These are phyloP conservation scores for Cephonodes hylas DNA, from an alignment of 2,888 invertebrate genomes.

Conservation along the genomic window DNA sequence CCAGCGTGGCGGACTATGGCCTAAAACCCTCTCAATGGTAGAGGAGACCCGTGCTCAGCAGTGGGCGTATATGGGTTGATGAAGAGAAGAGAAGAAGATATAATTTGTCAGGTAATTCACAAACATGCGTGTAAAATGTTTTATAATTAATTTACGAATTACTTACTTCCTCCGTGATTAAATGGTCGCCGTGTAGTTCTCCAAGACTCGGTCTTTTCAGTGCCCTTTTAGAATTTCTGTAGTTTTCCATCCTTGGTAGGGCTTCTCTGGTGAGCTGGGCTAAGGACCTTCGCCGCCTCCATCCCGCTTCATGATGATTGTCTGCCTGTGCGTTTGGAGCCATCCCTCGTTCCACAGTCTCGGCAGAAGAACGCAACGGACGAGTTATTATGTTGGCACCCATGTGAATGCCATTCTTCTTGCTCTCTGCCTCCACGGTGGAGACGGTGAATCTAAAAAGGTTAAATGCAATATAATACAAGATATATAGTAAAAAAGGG, in stretches of 20 bases:
- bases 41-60: too few relatives aligned
- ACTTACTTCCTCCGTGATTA: conserved; percentile 69
- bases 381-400: conserved; percentile 70
- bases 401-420: conserved; percentile 73
- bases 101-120: too few relatives aligned
- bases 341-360: conserved; percentile 53
- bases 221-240: conserved; percentile 88
- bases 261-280: conserved; percentile 89
- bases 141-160: not conserved
- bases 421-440: conserved; percentile 60
- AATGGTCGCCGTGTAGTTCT: conserved; percentile 87
- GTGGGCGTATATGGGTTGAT: too few relatives aligned
- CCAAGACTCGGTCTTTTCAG: conserved; percentile 91
- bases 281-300: conserved; percentile 79
- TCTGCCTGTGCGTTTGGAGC: conserved; percentile 47
- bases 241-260: conserved; percentile 90
- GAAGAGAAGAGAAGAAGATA: too few relatives aligned
- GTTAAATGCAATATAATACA: not conserved
- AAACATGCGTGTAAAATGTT: too few relatives aligned
- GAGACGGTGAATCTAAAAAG: conserved; percentile 64
- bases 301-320: conserved; percentile 73
- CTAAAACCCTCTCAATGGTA: too few relatives aligned
- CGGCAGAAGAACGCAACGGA: conserved; percentile 62
- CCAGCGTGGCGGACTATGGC: too few relatives aligned
- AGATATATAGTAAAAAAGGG: too few relatives aligned